These are phyloP conservation scores for Conomelus anceps DNA, from an alignment of 2,888 invertebrate genomes.

Conservation along the genomic window DNA sequence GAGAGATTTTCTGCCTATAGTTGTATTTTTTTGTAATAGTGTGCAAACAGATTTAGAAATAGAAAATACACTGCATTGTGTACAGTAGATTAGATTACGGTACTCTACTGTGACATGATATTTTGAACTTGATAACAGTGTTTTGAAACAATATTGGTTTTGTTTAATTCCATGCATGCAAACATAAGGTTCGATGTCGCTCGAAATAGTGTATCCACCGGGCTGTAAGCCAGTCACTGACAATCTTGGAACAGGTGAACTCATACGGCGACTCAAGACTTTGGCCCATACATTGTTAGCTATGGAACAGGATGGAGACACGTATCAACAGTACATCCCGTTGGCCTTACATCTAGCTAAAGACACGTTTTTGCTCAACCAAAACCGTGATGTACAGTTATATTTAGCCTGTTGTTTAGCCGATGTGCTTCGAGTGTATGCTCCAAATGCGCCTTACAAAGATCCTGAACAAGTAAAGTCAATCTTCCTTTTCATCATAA, in stretches of 20 bases:
- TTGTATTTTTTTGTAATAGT: no score
- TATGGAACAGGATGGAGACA: constrained; percentile 88
- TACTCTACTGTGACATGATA: no score
- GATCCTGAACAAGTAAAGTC: constrained; percentile 88
- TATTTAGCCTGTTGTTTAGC: constrained; percentile 96
- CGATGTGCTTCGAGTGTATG: constrained; percentile 91
- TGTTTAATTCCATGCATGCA: no score
- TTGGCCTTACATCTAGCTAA: constrained; percentile 88
- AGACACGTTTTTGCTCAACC: constrained; percentile 84
- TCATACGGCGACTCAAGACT: constrained; percentile 46
- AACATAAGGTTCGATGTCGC: no score
- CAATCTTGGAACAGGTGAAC: not conserved
- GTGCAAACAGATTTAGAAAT: no score
- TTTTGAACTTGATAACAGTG: no score
- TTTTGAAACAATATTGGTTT: no score
- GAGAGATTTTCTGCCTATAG: no score
- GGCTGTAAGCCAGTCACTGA: not conserved
- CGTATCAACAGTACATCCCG: constrained; percentile 85
- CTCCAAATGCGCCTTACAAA: constrained; percentile 96
- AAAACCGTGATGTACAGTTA: constrained; percentile 86
- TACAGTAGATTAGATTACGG: no score
- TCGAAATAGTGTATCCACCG: not conserved
- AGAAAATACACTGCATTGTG: no score
- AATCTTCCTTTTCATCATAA: constrained; percentile 90
- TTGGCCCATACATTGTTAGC: constrained; percentile 91